Evolutionary conservation across 2,113 vertebrate species (phyloP), one percentile per base, ranked within the genome.

Genomic region (Mellivora capensis): DNA sequence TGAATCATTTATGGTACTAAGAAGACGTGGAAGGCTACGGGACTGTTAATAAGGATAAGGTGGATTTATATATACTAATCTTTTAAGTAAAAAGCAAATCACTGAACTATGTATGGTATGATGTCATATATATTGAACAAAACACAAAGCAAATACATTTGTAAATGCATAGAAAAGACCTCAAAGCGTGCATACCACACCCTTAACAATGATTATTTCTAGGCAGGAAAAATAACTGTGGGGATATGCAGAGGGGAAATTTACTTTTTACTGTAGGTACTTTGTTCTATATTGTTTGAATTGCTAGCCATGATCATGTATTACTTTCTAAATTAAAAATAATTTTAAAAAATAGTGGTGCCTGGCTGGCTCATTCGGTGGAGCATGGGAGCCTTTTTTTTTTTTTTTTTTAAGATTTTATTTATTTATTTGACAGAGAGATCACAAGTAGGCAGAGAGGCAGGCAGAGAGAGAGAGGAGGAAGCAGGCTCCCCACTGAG

Each of bases 251-350:
- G 74, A 92, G 10, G 10, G 20, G 25, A 89, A 23, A 71, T 71
- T 85, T 57, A 42, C 77, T 92, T 88, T 91, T 93, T 77, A 86
- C 49, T 54, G 2, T 72, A 69, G 69, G 12, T 67, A 74, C 2
- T 93, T 89, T 4, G 67, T 69, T 64, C 64, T 80, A 31, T 80
- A 62, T 67, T 95, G 39, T 67, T 57, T 92, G 42, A 92, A 86
- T 49, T 69, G 47, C 80, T 94, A 92, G 69, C 27, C 23, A 47
- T 90, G 37, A 77, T 87, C 90, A 61, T 37, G 20, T 71, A 61
- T 83, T 81, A 81, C 10, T 96, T 91, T 96, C 71, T 81, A 62
- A 89, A 87, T 47, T 71, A 84, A 92, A 95, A 87, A 81, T 62
- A 71, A 17, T 29, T 81, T 72, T 29, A 57, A 64, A 91, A 52